Evolutionary conservation across 2,797 vertebrate genomes (phyloP), one percentile per base, ranked within the genome.

Genomic region (Leptodactylus fallax): DNA sequence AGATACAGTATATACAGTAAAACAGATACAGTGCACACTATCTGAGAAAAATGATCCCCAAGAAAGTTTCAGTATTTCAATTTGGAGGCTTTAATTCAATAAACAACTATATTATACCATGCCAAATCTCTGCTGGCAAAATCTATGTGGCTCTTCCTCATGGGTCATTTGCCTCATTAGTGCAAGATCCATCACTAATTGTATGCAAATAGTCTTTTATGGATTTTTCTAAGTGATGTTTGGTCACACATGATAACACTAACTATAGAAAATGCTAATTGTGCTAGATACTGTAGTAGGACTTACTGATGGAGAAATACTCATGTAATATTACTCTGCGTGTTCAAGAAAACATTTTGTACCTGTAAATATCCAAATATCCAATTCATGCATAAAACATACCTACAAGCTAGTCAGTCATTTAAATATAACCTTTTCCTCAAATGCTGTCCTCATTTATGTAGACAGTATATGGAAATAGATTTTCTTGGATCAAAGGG

Each of bases 141-240:
- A 86, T 69, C 23, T 67, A 74, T 74, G 61, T n/a, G 27, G 60
- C 56, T 81, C 67, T 63, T 36, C 58, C 86, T 49, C 5, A 63
- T 63, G 69, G 86, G 86, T 87, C 86, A 87, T 76, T 87, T 81
- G 16, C 67, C 65, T 71, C 56, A 87, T 87, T 83, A 87, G 79
- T 56, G 27, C 63, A 76, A 82, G 58, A 87, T 51, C 21, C 58
- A 23, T 79, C 55, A 63, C 84, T 86, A 86, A 79, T 83, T 67
- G 85, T 67, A 87, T 82, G 80, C 80, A 83, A 83, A 87, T 83
- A 83, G 74, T 58, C 58, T 58, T 63, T 65, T 83, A 87, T 87
- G 71, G 86, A 87, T 83, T 87, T 87, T 77, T 83, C 45, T 87
- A 87, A 87, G 69, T 87, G 80, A 83, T 77, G 79, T 67, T 51